Conservation (phyloP, 2,797 vertebrate species). For the Pseudochirops corinnae region DNA sequence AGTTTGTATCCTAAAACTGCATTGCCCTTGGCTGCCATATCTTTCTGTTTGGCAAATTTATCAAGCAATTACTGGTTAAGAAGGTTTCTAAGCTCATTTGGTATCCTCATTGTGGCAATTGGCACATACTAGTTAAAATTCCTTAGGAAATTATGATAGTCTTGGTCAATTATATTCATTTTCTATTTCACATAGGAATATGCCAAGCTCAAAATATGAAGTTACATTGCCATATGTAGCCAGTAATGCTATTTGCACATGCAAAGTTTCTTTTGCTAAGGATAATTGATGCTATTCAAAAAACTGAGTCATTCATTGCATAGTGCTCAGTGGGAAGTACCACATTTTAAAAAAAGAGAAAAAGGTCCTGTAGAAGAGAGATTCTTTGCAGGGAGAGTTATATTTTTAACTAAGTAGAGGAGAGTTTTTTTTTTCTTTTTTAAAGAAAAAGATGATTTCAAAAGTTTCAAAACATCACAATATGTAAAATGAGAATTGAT, state of each 20-base stretch:
- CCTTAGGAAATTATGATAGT: background rate
- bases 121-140: background rate
- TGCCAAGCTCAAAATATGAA: background rate
- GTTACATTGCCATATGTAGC: background rate
- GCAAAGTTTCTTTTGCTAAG: slow-evolving; percentile 10
- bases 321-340: background rate
- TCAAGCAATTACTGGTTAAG: background rate
- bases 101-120: background rate
- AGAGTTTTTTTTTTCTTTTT: background rate
- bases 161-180: background rate
- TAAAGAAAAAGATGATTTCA: background rate
- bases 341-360: slow-evolving; percentile 8
- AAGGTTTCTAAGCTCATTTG: background rate
- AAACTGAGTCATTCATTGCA: slow-evolving; percentile 3
- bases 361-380: background rate
- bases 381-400: background rate
- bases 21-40: background rate
- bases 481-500: slow-evolving; percentile 35
- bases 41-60: background rate
- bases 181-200: background rate
- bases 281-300: background rate
- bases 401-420: background rate
- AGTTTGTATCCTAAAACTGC: background rate
- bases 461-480: background rate
- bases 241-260: background rate